Conservation (phyloP, 2,797 vertebrate genomes). For the Myotis daubentonii region DNA sequence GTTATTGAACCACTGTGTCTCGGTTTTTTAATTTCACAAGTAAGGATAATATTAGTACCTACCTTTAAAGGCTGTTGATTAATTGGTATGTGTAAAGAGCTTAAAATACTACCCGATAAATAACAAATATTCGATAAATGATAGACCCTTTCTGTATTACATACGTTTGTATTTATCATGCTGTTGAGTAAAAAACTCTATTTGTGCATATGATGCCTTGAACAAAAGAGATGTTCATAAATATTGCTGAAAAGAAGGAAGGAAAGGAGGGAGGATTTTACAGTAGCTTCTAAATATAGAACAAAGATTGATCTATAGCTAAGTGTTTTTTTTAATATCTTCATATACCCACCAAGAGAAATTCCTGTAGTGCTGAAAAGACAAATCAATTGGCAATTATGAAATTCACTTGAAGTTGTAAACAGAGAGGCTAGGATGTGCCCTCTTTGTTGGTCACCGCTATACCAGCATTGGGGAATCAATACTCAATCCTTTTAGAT, state of each 20-base stretch:
- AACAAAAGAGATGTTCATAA: not conserved
- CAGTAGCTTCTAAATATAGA: not conserved
- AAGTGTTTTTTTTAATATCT: not conserved
- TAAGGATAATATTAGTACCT: not conserved
- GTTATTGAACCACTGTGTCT: not conserved
- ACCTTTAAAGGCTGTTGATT: not conserved
- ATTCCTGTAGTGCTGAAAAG: not conserved
- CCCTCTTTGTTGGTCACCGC: not conserved
- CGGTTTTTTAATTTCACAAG: not conserved
- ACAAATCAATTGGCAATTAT: not conserved
- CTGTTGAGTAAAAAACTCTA: not conserved
- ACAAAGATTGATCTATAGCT: not conserved
- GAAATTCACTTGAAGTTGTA: conserved; percentile 36
- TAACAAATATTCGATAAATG: not conserved
- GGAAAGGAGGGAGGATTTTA: not conserved
- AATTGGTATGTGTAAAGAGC: not conserved
- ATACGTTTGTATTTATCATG: conserved; percentile 28
- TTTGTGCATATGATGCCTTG: not conserved
- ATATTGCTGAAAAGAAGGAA: not conserved
- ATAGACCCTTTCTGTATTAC: not conserved
- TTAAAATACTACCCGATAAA: not conserved
- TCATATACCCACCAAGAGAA: not conserved
- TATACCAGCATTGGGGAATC: not conserved
- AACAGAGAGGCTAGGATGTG: not conserved
- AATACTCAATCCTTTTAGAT: conserved; percentile 9